These are phyloP conservation scores for Vespertilio murinus DNA, from an alignment of 2,797 vertebrate species.

Conservation along the genomic window DNA sequence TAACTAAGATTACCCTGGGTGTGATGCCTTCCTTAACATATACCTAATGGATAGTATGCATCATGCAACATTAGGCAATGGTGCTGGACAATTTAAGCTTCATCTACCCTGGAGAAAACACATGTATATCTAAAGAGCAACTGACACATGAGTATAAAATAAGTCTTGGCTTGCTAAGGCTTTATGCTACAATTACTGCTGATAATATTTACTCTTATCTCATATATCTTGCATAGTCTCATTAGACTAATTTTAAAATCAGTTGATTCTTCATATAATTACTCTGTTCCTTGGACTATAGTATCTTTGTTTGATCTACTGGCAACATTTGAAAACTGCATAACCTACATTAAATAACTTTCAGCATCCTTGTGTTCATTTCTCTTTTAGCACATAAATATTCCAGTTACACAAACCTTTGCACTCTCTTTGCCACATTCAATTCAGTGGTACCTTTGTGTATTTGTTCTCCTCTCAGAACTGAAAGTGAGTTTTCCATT, in stretches of 20 bases:
- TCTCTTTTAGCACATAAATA: not conserved
- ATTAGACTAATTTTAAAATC: conserved; percentile 8
- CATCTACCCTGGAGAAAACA: not conserved
- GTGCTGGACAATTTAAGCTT: not conserved
- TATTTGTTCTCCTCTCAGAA: not conserved
- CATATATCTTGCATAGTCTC: not conserved
- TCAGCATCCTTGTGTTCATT: not conserved
- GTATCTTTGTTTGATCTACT: not conserved
- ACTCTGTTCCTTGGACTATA: not conserved
- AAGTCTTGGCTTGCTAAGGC: not conserved
- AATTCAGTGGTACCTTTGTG: not conserved
- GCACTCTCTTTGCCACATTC: not conserved
- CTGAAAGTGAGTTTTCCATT: conserved; percentile 18
- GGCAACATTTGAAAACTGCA: not conserved
- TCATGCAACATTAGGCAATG: not conserved
- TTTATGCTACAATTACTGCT: not conserved
- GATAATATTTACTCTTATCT: not conserved
- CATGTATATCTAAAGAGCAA: not conserved
- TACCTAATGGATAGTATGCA: not conserved
- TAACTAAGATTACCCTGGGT: not conserved
- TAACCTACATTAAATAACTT: not conserved
- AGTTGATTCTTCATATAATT: not conserved
- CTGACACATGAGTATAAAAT: not conserved
- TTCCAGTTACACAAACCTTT: not conserved
- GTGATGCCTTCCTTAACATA: not conserved